phyloP scores from a whole-genome alignment of 2,888 invertebrate species.

The Protonemura montana region DNA sequence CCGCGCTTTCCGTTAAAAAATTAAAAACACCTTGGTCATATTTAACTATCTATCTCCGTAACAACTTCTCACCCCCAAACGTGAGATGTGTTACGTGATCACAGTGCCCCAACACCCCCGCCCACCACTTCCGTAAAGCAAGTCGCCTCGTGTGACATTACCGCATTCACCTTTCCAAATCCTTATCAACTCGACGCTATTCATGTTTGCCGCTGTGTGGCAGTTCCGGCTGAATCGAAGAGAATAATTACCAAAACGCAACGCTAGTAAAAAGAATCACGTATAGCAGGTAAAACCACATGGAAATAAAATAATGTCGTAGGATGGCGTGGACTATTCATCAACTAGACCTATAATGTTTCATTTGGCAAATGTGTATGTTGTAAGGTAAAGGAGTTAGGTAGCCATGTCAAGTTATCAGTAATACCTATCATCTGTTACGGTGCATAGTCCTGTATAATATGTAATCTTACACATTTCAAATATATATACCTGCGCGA shows the following conservation, averaged over 20 bases:
- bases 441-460: conserved; percentile 9
- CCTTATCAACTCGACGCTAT: conserved; percentile 16
- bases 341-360: not conserved
- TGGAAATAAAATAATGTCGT: not conserved
- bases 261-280: not conserved
- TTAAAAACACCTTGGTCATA: no score
- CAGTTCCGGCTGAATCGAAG: conserved; percentile 16
- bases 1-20: no score
- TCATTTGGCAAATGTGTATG: conserved; percentile 13
- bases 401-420: not conserved
- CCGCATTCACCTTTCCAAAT: not conserved
- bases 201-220: conserved; percentile 16
- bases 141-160: not conserved
- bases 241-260: conserved; percentile 25
- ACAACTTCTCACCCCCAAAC: no score
- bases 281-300: not conserved
- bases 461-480: conserved; percentile 33
- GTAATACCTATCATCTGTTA: not conserved
- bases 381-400: not conserved
- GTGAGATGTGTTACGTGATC: no score
- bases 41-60: no score
- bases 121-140: not conserved
- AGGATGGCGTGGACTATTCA: conserved; percentile 15
- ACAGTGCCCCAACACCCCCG: not conserved
- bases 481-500: conserved; percentile 18